These are phyloP conservation scores for Petromus typicus DNA, from an alignment of 2,113 vertebrate genomes.

Conservation along the genomic window DNA sequence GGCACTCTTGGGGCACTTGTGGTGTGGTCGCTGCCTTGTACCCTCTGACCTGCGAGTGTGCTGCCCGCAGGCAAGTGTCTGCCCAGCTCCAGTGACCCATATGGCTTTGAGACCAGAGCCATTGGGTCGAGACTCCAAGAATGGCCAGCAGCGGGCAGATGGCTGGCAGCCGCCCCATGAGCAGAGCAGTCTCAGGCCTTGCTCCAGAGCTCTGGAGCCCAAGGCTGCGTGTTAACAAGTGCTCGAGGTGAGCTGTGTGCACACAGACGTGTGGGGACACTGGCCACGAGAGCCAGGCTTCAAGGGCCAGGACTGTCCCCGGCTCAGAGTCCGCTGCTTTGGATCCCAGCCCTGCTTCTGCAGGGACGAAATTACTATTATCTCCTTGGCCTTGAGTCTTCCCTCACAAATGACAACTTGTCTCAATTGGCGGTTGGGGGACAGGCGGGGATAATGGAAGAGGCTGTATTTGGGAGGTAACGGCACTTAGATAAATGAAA, in stretches of 20 bases:
- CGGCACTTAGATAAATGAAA: slow-evolving; percentile 70
- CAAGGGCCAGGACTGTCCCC: background rate
- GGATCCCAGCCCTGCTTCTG: slow-evolving; percentile 16
- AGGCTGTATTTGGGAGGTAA: slow-evolving; percentile 69
- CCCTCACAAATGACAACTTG: slow-evolving; percentile 64
- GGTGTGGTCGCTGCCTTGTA: background rate
- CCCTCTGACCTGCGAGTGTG: background rate
- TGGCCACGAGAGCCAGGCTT: background rate
- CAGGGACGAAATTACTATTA: slow-evolving; percentile 34
- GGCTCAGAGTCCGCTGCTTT: background rate
- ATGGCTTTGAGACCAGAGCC: background rate
- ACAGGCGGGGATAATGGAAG: slow-evolving; percentile 74
- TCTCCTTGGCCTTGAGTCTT: slow-evolving; percentile 60
- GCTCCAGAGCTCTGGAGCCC: background rate
- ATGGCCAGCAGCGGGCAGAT: background rate
- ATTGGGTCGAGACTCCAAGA: background rate
- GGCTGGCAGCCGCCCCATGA: rapidly evolving
- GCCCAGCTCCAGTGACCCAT: background rate
- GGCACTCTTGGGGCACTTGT: background rate
- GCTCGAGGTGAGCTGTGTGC: background rate
- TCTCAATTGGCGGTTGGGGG: slow-evolving; percentile 69
- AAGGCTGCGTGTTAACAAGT: background rate
- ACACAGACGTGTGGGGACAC: background rate
- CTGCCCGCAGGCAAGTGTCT: background rate
- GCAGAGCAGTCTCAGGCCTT: background rate